A percentile compares a stretch with the other conserved stretches of the same genome.
phyloP scores from a whole-genome alignment of 2,113 vertebrate genomes.

The Osmerus eperlanus region DNA sequence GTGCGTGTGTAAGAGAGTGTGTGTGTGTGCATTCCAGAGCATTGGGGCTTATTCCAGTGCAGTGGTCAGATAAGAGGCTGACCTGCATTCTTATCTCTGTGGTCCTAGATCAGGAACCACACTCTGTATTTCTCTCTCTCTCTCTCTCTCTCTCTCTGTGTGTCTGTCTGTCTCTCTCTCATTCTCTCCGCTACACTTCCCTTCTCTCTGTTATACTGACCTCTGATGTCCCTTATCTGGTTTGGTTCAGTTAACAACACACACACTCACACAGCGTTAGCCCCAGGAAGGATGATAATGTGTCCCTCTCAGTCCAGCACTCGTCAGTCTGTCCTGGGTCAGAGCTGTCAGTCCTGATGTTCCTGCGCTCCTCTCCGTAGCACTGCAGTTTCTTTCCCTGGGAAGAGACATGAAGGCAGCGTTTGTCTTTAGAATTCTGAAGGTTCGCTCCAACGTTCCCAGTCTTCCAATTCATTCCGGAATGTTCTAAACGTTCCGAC shows the following conservation, averaged over 20 bases:
- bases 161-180: neutral
- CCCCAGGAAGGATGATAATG: no score
- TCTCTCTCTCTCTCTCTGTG: neutral
- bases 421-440: no score
- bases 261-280: neutral
- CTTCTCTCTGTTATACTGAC: slow-evolving; percentile 4
- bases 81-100: neutral
- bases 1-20: neutral
- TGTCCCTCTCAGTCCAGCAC: no score
- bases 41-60: neutral
- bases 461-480: no score
- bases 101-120: slow-evolving; percentile 19
- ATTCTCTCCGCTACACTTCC: slow-evolving; percentile 10
- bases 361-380: no score
- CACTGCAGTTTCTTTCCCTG: no score
- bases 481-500: neutral
- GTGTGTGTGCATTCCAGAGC: slow-evolving; percentile 16
- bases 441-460: no score
- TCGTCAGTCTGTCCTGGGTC: no score
- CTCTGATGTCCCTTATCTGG: slow-evolving; percentile 22
- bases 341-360: no score
- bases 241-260: neutral
- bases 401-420: no score
- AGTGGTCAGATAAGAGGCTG: neutral
- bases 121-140: neutral